These are phyloP conservation scores for Grantiella picta DNA, from an alignment of 2,113 vertebrate genomes.

Conservation along the genomic window DNA sequence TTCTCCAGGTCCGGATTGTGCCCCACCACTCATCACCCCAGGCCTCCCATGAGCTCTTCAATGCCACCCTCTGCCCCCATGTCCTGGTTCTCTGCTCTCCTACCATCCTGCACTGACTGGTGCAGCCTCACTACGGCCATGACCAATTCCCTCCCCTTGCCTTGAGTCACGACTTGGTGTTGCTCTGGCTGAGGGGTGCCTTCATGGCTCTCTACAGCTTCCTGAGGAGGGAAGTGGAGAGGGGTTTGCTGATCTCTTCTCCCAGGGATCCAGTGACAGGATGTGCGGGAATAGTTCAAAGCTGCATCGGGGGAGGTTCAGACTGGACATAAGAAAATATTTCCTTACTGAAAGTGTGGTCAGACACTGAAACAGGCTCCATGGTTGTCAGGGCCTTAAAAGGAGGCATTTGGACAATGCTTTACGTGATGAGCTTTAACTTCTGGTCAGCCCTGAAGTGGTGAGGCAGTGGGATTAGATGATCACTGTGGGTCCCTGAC, in stretches of 20 bases:
- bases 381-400: neutral
- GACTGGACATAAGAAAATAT: neutral
- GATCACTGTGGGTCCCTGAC: neutral
- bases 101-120: neutral
- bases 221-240: neutral
- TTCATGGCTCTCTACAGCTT: neutral
- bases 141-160: neutral
- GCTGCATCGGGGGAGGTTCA: neutral
- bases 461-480: neutral
- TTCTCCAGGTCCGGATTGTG: neutral
- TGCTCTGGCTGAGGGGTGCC: neutral
- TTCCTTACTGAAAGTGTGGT: neutral
- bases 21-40: neutral
- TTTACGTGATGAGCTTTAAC: neutral
- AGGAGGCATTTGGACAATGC: neutral
- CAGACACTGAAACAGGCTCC: neutral
- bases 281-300: neutral
- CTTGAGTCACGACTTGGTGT: accelerated
- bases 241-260: neutral
- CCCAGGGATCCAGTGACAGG: neutral
- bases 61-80: accelerated
- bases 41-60: neutral
- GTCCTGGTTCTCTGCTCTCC: neutral
- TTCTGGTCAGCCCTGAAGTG: neutral
- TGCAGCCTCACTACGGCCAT: accelerated